A percentile compares a stretch with the other conserved stretches of the same genome.
Conservation (phyloP, 2,797 vertebrate species). For the Furcifer pardalis region DNA sequence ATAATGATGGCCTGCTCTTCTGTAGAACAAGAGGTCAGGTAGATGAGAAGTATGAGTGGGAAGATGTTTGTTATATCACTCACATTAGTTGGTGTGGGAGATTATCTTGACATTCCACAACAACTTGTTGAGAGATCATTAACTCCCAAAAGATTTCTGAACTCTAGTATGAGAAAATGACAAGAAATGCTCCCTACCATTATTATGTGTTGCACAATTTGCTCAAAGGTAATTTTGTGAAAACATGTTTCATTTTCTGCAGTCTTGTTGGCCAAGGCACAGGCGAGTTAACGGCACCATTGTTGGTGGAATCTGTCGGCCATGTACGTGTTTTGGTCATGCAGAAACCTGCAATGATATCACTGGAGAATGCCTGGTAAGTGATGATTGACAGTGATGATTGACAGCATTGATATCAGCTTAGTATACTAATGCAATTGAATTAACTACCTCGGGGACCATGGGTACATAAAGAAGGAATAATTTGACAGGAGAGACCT, state of each 20-base stretch:
- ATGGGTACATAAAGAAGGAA: slow-evolving; percentile 34
- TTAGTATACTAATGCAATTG: slow-evolving; percentile 2
- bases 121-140: too few relatives aligned
- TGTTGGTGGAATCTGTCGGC: slow-evolving; percentile 86
- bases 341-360: slow-evolving; percentile 82
- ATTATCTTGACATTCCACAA: too few relatives aligned
- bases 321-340: slow-evolving; percentile 88
- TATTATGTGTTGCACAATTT: too few relatives aligned
- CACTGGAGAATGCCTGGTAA: slow-evolving; percentile 90
- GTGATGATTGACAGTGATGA: slow-evolving; percentile 51
- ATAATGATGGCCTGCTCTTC: background rate
- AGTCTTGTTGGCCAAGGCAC: slow-evolving; percentile 84
- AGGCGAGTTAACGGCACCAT: slow-evolving; percentile 87
- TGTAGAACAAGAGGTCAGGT: background rate
- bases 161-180: too few relatives aligned
- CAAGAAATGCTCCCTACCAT: too few relatives aligned
- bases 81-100: too few relatives aligned
- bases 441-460: slow-evolving; percentile 11
- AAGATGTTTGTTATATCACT: too few relatives aligned
- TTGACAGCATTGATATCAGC: background rate
- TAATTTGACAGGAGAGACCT: slow-evolving; percentile 4
- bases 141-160: too few relatives aligned
- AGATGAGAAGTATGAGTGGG: too few relatives aligned
- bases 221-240: slow-evolving; percentile 6
- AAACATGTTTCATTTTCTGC: slow-evolving; percentile 50